Conservation (phyloP, 2,888 invertebrate genomes). For the Eilema depressum region DNA sequence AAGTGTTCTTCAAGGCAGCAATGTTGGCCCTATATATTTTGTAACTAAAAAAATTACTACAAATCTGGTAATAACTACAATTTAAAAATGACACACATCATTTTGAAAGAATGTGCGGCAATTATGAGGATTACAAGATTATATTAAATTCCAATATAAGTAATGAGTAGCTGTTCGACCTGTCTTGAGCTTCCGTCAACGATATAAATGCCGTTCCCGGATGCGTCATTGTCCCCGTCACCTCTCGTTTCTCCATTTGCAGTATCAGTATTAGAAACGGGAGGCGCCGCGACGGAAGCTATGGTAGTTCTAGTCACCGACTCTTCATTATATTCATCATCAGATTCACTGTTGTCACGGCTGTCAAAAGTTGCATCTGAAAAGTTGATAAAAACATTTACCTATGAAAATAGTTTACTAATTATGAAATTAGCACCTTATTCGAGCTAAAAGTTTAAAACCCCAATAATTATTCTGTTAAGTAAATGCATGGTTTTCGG, state of each 20-base stretch:
- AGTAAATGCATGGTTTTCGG: not conserved
- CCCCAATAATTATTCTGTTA: not conserved
- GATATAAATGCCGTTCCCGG: constrained; percentile 9
- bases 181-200: constrained; percentile 10
- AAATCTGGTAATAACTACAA: not conserved
- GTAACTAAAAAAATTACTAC: not conserved
- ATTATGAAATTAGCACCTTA: not conserved
- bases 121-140: not conserved
- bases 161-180: not conserved
- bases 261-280: constrained; percentile 13
- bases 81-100: not conserved
- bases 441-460: not conserved
- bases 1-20: not conserved
- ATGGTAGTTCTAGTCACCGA: constrained; percentile 30
- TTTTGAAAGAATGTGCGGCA: not conserved
- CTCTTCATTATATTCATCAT: constrained; percentile 57
- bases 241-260: not conserved
- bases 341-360: constrained; percentile 77
- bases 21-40: not conserved
- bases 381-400: constrained; percentile 7
- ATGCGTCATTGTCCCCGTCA: not conserved
- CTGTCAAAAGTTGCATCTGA: constrained; percentile 79
- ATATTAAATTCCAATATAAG: not conserved
- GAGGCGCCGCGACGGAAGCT: constrained; percentile 22
- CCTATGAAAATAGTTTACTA: not conserved